Evolutionary conservation across 2,888 invertebrate species (phyloP).

Genomic region (Diachrysia chrysitis): DNA sequence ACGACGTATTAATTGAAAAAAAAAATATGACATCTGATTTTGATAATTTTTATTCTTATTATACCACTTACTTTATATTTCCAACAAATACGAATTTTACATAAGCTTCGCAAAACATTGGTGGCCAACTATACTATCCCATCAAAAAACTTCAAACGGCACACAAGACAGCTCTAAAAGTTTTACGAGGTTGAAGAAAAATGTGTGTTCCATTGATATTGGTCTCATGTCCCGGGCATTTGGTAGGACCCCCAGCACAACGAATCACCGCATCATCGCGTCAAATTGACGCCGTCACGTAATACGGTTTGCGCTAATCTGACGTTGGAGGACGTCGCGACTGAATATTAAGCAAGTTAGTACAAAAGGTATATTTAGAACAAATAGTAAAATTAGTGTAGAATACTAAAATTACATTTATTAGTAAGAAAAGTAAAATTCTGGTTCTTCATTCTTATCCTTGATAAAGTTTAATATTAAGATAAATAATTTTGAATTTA

Average conservation of each 20-base stretch:
- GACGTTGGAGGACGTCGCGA: conserved; percentile 45
- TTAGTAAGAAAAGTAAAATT: too few species aligned
- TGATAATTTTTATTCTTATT: too few species aligned
- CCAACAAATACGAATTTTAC: too few species aligned
- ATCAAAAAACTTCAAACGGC: conserved; percentile 6
- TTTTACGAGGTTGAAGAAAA: conserved; percentile 42
- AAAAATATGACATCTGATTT: too few species aligned
- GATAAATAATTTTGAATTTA: too few species aligned
- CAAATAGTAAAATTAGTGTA: neutral
- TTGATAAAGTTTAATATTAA: too few species aligned
- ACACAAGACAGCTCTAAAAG: conserved; percentile 31
- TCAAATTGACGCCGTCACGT: conserved; percentile 60
- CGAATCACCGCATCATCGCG: conserved; percentile 56
- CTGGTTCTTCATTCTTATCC: too few species aligned
- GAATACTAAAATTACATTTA: neutral
- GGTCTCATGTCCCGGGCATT: conserved; percentile 34
- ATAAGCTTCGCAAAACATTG: too few species aligned
- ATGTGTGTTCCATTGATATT: conserved; percentile 39
- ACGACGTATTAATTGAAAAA: neutral
- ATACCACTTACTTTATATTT: too few species aligned
- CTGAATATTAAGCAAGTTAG: neutral
- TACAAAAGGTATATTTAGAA: neutral
- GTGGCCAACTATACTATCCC: neutral
- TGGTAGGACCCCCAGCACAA: conserved; percentile 55
- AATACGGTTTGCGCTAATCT: conserved; percentile 59